A percentile compares a stretch with the other conserved stretches of the same genome.
Evolutionary conservation across 2,797 vertebrate genomes (phyloP).

Genomic region (Ceryle rudis): DNA sequence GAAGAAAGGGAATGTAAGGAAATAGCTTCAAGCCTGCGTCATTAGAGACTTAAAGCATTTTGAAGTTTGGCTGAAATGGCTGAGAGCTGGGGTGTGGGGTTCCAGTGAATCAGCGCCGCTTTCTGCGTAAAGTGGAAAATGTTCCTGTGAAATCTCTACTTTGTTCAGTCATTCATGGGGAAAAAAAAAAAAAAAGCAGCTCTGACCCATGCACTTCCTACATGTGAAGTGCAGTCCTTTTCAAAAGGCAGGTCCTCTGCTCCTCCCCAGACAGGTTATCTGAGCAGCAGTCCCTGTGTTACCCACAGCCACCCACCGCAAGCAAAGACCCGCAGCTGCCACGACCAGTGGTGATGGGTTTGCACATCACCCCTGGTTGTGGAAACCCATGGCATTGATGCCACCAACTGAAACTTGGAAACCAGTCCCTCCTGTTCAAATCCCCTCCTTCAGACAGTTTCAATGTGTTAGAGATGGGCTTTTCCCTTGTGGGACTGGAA

Average conservation of each 20-base stretch:
- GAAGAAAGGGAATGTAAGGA: neutral
- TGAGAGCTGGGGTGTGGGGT: neutral
- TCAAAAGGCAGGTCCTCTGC: neutral
- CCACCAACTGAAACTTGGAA: neutral
- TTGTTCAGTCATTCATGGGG: neutral
- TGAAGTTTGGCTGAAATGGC: neutral
- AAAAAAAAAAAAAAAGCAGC: neutral
- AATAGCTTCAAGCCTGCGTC: neutral
- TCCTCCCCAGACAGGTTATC: neutral
- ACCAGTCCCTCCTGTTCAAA: neutral
- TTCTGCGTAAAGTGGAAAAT: neutral
- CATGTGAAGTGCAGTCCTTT: accelerated
- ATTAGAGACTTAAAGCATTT: neutral
- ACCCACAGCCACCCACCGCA: accelerated
- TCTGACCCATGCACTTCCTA: neutral
- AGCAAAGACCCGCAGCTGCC: neutral
- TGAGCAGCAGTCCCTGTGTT: accelerated
- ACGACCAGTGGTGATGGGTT: neutral
- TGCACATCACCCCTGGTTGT: too few relatives aligned
- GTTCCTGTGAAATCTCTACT: neutral
- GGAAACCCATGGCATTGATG: neutral
- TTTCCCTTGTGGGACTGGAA: neutral
- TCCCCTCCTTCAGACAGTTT: neutral
- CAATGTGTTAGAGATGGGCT: neutral
- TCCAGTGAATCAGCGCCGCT: neutral